Percentiles rank a stretch among this genome's conserved stretches.
Conservation (phyloP, 2,888 invertebrate genomes). For the Aphidoletes aphidimyza region DNA sequence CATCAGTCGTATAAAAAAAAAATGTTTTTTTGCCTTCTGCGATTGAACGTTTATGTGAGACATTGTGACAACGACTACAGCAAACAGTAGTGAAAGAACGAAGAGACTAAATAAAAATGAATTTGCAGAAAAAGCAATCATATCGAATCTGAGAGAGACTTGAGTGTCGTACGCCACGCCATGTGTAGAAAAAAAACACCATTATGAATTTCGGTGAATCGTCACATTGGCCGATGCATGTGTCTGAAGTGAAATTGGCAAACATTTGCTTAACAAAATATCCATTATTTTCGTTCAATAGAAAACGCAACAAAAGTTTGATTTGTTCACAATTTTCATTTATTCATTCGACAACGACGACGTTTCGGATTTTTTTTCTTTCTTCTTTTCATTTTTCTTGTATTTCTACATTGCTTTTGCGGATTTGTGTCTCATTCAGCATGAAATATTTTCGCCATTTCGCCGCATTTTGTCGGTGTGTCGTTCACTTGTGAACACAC, state of each 20-base stretch:
- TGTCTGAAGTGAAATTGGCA: not conserved
- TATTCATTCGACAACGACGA: not conserved
- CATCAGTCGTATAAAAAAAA: no score
- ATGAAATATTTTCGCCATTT: constrained; percentile 34
- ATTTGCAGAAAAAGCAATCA: not conserved
- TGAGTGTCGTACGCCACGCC: constrained; percentile 19
- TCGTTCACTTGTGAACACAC: constrained; percentile 28
- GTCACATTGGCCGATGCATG: not conserved
- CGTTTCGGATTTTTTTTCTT: not conserved
- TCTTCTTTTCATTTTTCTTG: not conserved
- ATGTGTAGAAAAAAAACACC: constrained; percentile 4
- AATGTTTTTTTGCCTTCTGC: not conserved
- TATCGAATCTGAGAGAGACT: constrained; percentile 39
- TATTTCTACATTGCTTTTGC: not conserved
- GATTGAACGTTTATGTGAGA: not conserved
- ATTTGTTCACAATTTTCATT: not conserved
- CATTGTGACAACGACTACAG: not conserved
- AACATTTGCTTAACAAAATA: not conserved
- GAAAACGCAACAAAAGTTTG: not conserved
- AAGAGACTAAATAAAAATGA: not conserved
- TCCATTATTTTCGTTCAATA: not conserved
- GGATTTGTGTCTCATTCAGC: constrained; percentile 33
- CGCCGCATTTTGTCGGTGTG: constrained; percentile 46
- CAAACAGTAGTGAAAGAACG: not conserved
- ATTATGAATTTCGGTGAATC: not conserved